phyloP scores from a whole-genome alignment of 2,888 invertebrate genomes.

The Rhogogaster chlorosoma region DNA sequence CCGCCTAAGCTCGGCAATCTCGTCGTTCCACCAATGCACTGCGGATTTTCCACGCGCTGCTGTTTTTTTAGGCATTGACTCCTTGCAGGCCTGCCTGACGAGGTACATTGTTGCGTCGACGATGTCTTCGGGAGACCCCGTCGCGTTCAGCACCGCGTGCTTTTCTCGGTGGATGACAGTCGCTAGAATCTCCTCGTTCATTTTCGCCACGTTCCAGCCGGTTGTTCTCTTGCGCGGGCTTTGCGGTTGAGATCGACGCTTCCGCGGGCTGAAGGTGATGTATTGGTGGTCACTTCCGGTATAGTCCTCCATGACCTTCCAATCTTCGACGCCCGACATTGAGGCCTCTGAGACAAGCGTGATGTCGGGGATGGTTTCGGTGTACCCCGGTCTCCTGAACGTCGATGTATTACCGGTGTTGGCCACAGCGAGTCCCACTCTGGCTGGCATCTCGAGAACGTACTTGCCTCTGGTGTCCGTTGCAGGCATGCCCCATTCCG shows the following conservation, averaged over 20 bases:
- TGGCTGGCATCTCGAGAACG: too few species aligned
- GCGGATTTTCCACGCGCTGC: background rate
- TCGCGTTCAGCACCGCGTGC: background rate
- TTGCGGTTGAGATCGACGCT: background rate
- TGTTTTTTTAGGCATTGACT: conserved; percentile 44
- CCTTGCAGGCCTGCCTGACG: conserved; percentile 29
- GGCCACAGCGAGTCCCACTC: conserved; percentile 46
- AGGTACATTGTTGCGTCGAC: background rate
- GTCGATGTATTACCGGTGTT: conserved; percentile 46
- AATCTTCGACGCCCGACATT: background rate
- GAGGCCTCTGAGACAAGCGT: background rate
- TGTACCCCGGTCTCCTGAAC: conserved; percentile 26
- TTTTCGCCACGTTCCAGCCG: conserved; percentile 46
- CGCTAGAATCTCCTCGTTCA: conserved; percentile 44
- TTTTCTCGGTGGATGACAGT: background rate
- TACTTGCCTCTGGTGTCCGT: too few species aligned
- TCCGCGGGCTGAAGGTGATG: conserved; percentile 29
- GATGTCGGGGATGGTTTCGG: conserved; percentile 20
- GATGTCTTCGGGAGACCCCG: background rate
- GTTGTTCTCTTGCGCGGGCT: background rate
- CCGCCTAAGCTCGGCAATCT: conserved; percentile 50
- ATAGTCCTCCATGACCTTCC: conserved; percentile 8
- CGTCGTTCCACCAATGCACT: conserved; percentile 53
- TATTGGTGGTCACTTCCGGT: conserved; percentile 18
- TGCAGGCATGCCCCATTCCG: too few species aligned